Percentiles rank a stretch among this genome's conserved stretches.
phyloP scores from a whole-genome alignment of 1,140 invertebrate species.

The Octopus bimaculoides region DNA sequence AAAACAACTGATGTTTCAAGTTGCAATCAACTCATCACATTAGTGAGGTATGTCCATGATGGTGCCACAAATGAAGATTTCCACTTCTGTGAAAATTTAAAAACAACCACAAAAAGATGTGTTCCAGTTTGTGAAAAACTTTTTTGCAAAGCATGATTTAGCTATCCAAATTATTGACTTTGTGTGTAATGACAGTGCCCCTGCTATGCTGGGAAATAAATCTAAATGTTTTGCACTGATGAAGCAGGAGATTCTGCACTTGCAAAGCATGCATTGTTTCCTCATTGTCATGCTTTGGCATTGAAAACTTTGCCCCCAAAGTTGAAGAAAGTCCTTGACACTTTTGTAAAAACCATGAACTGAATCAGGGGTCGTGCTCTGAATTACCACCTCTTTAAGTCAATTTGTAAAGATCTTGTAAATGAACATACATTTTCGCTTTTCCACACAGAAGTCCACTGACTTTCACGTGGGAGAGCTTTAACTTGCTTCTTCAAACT shows the following conservation, averaged over 20 bases:
- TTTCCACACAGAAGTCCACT: not conserved
- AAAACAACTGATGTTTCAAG: slow-evolving; percentile 4
- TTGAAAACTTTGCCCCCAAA: slow-evolving; percentile 6
- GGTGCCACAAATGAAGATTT: not conserved
- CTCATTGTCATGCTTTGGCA: slow-evolving; percentile 4
- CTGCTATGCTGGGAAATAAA: not conserved
- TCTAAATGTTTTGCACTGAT: not conserved
- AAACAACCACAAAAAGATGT: slow-evolving; percentile 10
- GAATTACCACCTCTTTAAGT: slow-evolving; percentile 7
- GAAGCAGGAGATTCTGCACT: not conserved
- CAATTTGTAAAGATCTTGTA: not conserved
- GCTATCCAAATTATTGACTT: slow-evolving; percentile 9
- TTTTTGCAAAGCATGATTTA: not conserved
- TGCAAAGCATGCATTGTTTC: not conserved
- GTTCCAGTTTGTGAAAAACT: slow-evolving; percentile 10
- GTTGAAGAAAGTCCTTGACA: slow-evolving; percentile 9
- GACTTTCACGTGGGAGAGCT: not conserved
- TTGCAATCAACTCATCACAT: slow-evolving; percentile 14
- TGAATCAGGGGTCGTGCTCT: not conserved
- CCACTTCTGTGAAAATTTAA: not conserved
- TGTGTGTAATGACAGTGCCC: not conserved
- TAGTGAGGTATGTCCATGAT: slow-evolving; percentile 1
- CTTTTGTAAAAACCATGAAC: slow-evolving; percentile 3
- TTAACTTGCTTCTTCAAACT: slow-evolving; percentile 2
- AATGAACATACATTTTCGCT: not conserved